Conservation (phyloP, 2,888 invertebrate species). For the Drosophila atripex region DNA sequence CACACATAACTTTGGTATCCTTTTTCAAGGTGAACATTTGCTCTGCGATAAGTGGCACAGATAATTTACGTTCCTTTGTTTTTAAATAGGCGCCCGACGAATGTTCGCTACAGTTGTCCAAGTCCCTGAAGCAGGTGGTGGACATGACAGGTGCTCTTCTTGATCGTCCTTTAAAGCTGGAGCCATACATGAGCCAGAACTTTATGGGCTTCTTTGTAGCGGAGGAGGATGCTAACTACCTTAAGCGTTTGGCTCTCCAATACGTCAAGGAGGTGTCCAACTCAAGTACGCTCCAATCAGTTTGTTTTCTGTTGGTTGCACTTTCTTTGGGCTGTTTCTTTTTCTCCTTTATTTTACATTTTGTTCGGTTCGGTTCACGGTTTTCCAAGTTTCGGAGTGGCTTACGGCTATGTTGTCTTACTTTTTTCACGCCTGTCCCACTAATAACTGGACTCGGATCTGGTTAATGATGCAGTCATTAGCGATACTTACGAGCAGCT, state of each 20-base stretch:
- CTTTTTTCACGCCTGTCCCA: constrained; percentile 54
- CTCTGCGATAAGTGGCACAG: too few species aligned
- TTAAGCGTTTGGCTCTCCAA: constrained; percentile 91
- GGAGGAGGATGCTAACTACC: constrained; percentile 91
- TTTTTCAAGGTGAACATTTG: constrained; percentile 90
- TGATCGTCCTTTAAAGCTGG: constrained; percentile 88
- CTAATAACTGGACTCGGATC: constrained; percentile 51
- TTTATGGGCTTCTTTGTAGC: constrained; percentile 96
- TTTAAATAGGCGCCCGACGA: constrained; percentile 89
- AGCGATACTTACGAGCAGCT: constrained; percentile 90
- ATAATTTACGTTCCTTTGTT: neutral
- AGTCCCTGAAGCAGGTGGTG: constrained; percentile 90
- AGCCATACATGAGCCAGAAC: constrained; percentile 93
- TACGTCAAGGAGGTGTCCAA: constrained; percentile 92
- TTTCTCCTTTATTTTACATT: constrained; percentile 42
- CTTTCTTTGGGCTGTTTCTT: constrained; percentile 45
- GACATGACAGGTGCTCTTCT: constrained; percentile 88
- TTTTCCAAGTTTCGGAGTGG: constrained; percentile 61
- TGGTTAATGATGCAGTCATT: constrained; percentile 78
- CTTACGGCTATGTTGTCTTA: constrained; percentile 66
- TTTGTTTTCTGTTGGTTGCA: constrained; percentile 34
- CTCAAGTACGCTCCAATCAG: constrained; percentile 86
- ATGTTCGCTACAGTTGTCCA: constrained; percentile 88
- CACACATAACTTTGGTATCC: constrained; percentile 94
- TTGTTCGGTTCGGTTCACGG: constrained; percentile 51